phyloP scores from a whole-genome alignment of 2,113 vertebrate genomes.

The Ornithorhynchus anatinus region DNA sequence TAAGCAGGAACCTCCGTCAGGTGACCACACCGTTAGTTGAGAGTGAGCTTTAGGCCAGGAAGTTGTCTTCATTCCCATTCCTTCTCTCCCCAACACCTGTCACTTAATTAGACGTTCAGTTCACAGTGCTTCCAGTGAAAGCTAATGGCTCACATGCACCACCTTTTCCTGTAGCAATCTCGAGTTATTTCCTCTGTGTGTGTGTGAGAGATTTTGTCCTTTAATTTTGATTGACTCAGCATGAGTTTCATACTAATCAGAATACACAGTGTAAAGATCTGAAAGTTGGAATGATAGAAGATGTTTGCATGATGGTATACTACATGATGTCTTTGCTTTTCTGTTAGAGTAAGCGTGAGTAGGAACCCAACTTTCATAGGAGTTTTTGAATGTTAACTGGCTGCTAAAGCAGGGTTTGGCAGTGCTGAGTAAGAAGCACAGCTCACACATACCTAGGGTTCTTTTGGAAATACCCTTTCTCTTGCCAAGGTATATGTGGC shows the following conservation, averaged over 20 bases:
- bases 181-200: background rate
- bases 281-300: too few relatives aligned
- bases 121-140: background rate
- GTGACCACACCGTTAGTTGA: conserved; percentile 35
- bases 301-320: too few relatives aligned
- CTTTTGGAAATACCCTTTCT: background rate
- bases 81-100: background rate
- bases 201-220: conserved; percentile 5
- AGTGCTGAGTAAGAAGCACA: background rate
- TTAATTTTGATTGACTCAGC: background rate
- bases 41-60: conserved; percentile 20
- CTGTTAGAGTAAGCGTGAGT: conserved; percentile 37
- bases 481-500: background rate
- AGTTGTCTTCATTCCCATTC: conserved; percentile 5
- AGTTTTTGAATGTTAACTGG: conserved; percentile 25
- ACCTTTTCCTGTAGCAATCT: background rate
- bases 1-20: conserved; percentile 61
- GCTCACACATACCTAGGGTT: too few relatives aligned
- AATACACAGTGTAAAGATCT: conserved; percentile 42
- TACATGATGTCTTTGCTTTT: conserved; percentile 34
- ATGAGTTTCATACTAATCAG: conserved; percentile 33
- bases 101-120: too few relatives aligned
- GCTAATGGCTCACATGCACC: conserved; percentile 1
- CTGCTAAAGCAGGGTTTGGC: conserved; percentile 30
- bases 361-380: background rate